These are phyloP conservation scores for Ferdinandea cuprea DNA, from an alignment of 2,888 invertebrate genomes.

Conservation along the genomic window DNA sequence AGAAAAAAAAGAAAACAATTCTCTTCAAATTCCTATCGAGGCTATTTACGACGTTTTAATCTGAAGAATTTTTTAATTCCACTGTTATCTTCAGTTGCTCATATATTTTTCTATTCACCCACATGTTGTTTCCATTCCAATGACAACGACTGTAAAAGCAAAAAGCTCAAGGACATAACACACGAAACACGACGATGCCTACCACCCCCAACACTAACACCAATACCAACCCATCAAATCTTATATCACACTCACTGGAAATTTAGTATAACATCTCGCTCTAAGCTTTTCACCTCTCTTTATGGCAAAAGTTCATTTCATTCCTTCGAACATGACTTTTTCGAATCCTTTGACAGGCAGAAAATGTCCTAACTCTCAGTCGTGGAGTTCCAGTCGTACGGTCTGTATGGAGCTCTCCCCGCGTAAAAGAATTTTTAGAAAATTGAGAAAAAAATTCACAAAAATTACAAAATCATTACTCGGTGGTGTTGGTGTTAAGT, in stretches of 20 bases:
- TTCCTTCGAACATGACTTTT: constrained; percentile 1
- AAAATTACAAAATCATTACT: constrained; percentile 14
- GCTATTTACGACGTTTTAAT: constrained; percentile 24
- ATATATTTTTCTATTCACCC: constrained; percentile 49
- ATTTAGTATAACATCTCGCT: not conserved
- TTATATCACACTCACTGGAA: constrained; percentile 51
- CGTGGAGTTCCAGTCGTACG: constrained; percentile 73
- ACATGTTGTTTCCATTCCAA: constrained; percentile 71
- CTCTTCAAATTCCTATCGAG: not conserved
- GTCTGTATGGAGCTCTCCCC: constrained; percentile 74
- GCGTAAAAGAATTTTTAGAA: constrained; percentile 71
- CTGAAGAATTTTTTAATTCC: constrained; percentile 16
- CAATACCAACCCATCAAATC: not conserved
- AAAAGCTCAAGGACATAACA: constrained; percentile 72
- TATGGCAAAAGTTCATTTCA: not conserved
- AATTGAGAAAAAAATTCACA: constrained; percentile 65
- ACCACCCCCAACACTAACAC: not conserved
- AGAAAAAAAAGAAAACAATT: constrained; percentile 3
- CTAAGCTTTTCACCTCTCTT: constrained; percentile 15
- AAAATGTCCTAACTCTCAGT: constrained; percentile 57
- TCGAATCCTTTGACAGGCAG: constrained; percentile 23
- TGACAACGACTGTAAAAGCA: constrained; percentile 49
- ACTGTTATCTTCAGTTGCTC: constrained; percentile 9
- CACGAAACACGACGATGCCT: not conserved
- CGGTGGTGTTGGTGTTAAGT: constrained; percentile 11